These are phyloP conservation scores for Ciconia nigra DNA, from an alignment of 2,797 vertebrate species.

Conservation along the genomic window DNA sequence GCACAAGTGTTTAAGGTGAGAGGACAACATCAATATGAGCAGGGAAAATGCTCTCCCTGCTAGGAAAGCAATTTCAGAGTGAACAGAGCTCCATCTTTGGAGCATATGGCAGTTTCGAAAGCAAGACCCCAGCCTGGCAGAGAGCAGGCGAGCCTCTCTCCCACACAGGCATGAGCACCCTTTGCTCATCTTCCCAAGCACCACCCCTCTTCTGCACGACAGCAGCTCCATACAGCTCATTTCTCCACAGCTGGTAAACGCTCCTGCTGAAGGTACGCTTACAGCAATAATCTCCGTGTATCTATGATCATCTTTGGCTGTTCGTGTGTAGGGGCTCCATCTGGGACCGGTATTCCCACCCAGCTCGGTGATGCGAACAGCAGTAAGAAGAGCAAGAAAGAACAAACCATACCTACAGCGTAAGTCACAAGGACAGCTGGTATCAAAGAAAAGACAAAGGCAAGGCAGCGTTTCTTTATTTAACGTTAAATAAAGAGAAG, in stretches of 20 bases:
- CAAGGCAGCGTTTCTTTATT: background rate
- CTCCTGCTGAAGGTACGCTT: background rate
- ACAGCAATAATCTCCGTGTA: background rate
- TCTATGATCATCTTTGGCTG: background rate
- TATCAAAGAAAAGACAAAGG: background rate
- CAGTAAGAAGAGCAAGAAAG: background rate
- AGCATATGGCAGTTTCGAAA: background rate
- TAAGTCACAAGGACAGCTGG: background rate
- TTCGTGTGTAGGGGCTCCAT: background rate
- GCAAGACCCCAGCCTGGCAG: background rate
- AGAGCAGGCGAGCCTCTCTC: background rate
- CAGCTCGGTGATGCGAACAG: background rate
- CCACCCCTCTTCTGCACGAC: background rate
- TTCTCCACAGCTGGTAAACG: background rate
- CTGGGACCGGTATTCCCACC: background rate
- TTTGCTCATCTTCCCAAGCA: background rate
- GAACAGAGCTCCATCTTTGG: background rate
- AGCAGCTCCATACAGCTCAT: background rate
- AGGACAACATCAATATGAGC: background rate
- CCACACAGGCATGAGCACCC: fast-evolving
- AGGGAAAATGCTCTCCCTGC: background rate
- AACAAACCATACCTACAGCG: background rate
- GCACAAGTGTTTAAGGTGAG: background rate
- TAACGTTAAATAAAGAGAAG: background rate
- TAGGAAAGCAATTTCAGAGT: background rate